Percentiles rank a stretch among this genome's conserved stretches.
Conservation (phyloP, 2,113 vertebrate genomes). For the Eptesicus fuscus region DNA sequence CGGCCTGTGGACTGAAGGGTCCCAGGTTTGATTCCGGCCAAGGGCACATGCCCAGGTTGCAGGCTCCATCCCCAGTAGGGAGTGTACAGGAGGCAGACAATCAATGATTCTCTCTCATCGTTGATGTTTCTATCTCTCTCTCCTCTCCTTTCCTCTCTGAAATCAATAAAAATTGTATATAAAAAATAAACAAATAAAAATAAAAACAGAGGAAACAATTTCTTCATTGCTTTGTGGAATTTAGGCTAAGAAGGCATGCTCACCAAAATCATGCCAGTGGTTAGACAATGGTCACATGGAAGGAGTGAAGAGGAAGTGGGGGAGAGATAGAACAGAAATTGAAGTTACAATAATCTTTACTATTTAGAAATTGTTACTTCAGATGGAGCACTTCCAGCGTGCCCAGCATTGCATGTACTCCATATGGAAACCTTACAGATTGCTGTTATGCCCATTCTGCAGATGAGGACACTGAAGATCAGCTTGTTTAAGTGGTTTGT, state of each 20-base stretch:
- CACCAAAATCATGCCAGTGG: neutral
- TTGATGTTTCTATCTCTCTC: too few species aligned
- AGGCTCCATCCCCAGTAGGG: too few species aligned
- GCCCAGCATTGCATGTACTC: neutral
- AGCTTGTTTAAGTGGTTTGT: neutral
- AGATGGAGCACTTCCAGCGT: neutral
- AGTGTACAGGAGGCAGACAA: too few species aligned
- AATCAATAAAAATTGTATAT: too few species aligned
- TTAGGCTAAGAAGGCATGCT: slow-evolving; percentile 19
- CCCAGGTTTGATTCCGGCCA: too few species aligned
- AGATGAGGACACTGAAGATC: neutral
- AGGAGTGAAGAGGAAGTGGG: neutral
- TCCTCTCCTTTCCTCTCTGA: too few species aligned
- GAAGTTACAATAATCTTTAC: neutral
- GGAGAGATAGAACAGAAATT: neutral
- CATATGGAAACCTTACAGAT: neutral
- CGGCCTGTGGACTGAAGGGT: too few species aligned
- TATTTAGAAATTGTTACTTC: neutral
- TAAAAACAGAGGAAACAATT: slow-evolving; percentile 19
- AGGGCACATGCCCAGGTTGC: too few species aligned
- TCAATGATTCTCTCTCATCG: too few species aligned
- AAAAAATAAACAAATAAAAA: too few species aligned
- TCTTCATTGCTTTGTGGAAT: slow-evolving; percentile 15
- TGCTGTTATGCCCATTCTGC: neutral
- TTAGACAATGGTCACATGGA: neutral